A percentile compares a stretch with the other conserved stretches of the same genome.
These are phyloP conservation scores for Huso huso DNA, from an alignment of 2,797 vertebrate genomes.

Conservation along the genomic window DNA sequence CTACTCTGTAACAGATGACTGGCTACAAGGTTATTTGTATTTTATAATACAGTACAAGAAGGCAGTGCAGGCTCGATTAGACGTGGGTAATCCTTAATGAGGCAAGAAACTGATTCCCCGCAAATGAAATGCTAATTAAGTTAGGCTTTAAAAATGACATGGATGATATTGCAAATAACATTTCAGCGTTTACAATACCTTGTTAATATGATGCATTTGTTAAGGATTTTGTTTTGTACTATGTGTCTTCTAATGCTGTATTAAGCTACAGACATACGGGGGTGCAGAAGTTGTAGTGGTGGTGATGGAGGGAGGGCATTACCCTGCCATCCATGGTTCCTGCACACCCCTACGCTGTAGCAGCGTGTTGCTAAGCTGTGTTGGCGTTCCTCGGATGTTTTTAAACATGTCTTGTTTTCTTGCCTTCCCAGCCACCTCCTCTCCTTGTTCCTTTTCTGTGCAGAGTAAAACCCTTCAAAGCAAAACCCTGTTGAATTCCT, in stretches of 20 bases:
- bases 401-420: constrained; percentile 40
- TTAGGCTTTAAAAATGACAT: constrained; percentile 1
- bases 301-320: no score
- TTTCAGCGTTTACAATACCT: not conserved
- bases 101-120: constrained; percentile 27
- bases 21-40: not conserved
- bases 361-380: no score
- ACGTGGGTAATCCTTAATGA: constrained; percentile 36
- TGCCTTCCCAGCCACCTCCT: constrained; percentile 63
- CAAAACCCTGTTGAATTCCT: constrained; percentile 79
- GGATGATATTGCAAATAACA: not conserved
- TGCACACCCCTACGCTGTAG: no score
- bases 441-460: constrained; percentile 78
- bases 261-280: no score
- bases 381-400: not conserved
- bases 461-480: constrained; percentile 81
- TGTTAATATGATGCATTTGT: no score
- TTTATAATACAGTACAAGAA: not conserved
- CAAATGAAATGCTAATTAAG: constrained; percentile 29
- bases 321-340: no score
- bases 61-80: not conserved
- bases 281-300: no score
- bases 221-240: no score
- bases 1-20: no score
- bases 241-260: no score